phyloP scores from a whole-genome alignment of 2,888 invertebrate genomes.

The Linyphia triangularis region DNA sequence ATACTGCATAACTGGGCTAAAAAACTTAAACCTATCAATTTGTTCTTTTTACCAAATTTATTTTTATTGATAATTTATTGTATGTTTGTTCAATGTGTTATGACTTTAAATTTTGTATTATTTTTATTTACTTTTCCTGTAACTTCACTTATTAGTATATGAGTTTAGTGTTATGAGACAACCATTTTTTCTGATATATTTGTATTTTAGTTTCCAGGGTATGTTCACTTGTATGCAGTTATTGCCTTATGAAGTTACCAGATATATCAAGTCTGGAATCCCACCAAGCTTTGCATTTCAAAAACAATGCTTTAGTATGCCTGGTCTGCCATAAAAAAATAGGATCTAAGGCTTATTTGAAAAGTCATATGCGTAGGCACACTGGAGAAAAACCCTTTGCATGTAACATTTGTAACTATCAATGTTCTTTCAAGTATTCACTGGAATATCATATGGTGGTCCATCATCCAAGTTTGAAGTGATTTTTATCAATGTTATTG shows the following conservation, averaged over 20 bases:
- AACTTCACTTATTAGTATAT: too few species aligned
- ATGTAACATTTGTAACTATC: slow-evolving; percentile 17
- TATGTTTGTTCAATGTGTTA: too few species aligned
- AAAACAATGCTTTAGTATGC: not conserved
- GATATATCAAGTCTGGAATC: not conserved
- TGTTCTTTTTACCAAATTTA: too few species aligned
- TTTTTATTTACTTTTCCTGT: too few species aligned
- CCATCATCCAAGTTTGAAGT: not conserved
- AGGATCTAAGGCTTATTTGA: slow-evolving; percentile 17
- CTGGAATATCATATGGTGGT: slow-evolving; percentile 45
- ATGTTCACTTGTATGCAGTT: not conserved
- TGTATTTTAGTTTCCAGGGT: not conserved
- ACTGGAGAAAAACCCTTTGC: slow-evolving; percentile 51
- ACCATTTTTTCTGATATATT: not conserved
- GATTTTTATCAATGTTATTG: too few species aligned
- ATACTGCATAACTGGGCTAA: too few species aligned
- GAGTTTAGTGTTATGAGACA: too few species aligned
- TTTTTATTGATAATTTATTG: too few species aligned
- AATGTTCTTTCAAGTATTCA: slow-evolving; percentile 48
- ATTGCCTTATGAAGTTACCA: not conserved
- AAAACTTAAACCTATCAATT: too few species aligned
- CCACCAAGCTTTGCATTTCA: not conserved
- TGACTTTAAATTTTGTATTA: too few species aligned
- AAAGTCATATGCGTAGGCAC: slow-evolving; percentile 34
- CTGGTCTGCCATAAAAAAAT: slow-evolving; percentile 28